Base-by-base conservation (phyloP, 2,113 vertebrate species). In the Camelus bactrianus region DNA sequence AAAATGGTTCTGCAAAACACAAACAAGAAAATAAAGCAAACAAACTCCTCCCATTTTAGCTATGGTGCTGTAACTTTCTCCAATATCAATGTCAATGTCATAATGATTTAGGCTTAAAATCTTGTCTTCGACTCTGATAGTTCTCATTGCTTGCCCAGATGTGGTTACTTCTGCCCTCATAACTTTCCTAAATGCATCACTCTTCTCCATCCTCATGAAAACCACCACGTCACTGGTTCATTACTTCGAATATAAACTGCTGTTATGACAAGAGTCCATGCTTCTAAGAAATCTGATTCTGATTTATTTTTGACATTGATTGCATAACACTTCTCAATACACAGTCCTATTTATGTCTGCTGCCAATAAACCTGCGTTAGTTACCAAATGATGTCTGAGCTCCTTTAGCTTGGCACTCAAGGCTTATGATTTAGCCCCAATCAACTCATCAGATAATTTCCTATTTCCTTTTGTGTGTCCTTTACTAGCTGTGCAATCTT, bases 241-340 rank as follows among this genome's bases (percentile, higher is more conserved):
- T 87, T 81, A 77, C 24, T 56, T 56, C 60, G 94, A 79, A 76
- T 13, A 85, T n/a, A 62, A 94, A 79, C 8, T 62, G 54, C 20
- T 91, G 19, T 83, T 80, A 83, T 42, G 77, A 83, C 6, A 96
- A 54, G 15, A 77, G 6, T 72, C 38, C 13, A 70, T 60, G 5
- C 30, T 10, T 89, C 58, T 72, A 92, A 70, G 62, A 79, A 67
- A 94, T 93, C 38, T 89, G 38, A 48, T 50, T 91, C n/a, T 62
- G 75, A 48, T 32, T 22, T 84, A 76, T 58, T 92, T 93, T 89
- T 91, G 38, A 89, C 50, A 94, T 42, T 56, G n/a, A 73, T 26
- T 86, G 11, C 26, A 77, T 42, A 77, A 76, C 62, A 92, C 13
- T 65, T 48, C 14, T 54, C 75, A 96, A 42, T 50, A 1, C 12